Conservation (phyloP, 92 coral and sea anemone species). For the Actinostola sp. region DNA sequence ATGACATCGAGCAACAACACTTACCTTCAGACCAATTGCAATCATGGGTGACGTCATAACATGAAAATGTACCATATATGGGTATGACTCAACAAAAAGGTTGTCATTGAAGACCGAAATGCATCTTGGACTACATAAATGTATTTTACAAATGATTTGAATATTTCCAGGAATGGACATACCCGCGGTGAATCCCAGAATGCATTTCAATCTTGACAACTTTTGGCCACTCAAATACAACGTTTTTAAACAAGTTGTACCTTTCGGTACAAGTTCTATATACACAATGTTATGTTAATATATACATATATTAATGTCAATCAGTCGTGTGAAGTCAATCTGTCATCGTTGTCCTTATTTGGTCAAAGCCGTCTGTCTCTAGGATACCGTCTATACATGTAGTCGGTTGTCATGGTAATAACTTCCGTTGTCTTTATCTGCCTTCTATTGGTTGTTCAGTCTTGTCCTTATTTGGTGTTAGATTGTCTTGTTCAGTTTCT, state of each 20-base stretch:
- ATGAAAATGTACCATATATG: no score
- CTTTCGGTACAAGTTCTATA: neutral
- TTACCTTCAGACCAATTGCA: neutral
- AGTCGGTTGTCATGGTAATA: conserved; percentile 6
- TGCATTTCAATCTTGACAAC: neutral
- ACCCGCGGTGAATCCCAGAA: neutral
- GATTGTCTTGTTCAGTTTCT: neutral
- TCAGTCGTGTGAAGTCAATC: neutral
- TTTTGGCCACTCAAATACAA: neutral
- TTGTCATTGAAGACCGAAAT: no score
- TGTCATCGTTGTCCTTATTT: neutral
- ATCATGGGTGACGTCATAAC: no score
- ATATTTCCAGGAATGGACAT: neutral
- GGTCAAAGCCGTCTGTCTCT: neutral
- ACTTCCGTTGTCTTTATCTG: neutral
- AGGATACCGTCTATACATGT: neutral
- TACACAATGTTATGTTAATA: neutral
- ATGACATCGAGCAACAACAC: neutral
- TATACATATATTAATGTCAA: neutral
- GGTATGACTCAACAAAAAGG: no score
- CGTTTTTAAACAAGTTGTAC: neutral
- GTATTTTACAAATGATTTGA: neutral
- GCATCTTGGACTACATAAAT: neutral
- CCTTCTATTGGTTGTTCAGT: neutral
- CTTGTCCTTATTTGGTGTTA: conserved; percentile 6